phyloP scores from a whole-genome alignment of 2,797 vertebrate genomes.

The Micrastur ruficollis region DNA sequence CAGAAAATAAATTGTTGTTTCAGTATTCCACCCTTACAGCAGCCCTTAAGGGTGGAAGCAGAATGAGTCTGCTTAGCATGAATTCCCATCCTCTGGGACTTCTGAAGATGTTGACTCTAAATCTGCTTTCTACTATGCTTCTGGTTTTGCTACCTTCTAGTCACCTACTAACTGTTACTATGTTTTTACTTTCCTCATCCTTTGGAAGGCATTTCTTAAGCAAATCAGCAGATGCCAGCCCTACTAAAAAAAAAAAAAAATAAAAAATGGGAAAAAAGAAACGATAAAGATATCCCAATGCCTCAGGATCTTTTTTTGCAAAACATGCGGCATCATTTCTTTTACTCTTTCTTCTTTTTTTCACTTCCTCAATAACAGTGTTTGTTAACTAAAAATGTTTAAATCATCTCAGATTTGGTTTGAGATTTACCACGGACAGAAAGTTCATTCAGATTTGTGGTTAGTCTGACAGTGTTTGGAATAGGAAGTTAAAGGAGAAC shows the following conservation, averaged over 20 bases:
- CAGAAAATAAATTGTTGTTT: background rate
- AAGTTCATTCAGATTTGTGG: background rate
- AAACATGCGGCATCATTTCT: background rate
- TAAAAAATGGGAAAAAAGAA: background rate
- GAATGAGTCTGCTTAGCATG: background rate
- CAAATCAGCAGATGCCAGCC: background rate
- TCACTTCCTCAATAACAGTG: background rate
- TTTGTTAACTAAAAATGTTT: background rate
- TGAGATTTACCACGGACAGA: background rate
- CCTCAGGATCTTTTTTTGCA: background rate
- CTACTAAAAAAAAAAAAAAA: background rate
- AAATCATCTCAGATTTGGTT: background rate
- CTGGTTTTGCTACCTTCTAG: background rate
- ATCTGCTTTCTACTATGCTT: background rate
- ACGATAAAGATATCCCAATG: accelerated
- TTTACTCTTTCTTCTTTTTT: background rate
- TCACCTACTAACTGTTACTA: background rate
- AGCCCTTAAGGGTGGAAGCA: background rate
- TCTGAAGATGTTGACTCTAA: background rate
- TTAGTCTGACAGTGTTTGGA: background rate
- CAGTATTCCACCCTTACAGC: background rate
- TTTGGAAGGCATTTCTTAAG: background rate
- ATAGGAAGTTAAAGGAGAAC: background rate
- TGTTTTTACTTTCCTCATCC: background rate
- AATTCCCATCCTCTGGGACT: background rate